Percentiles rank a stretch among this genome's conserved stretches.
phyloP scores from a whole-genome alignment of 2,113 vertebrate species.

The Phrynosoma platyrhinos region DNA sequence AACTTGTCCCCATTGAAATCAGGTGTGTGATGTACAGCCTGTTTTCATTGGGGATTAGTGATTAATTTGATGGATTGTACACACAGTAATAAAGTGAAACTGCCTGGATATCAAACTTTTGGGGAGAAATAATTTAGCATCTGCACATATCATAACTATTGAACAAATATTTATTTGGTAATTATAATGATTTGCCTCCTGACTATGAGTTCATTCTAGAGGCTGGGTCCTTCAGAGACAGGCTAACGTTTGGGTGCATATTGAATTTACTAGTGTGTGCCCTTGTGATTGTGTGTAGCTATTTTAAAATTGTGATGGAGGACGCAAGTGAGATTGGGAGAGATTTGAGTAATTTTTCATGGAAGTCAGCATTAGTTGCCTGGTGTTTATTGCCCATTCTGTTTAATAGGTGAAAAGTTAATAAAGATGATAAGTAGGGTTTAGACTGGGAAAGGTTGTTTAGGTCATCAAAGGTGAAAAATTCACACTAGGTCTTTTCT shows the following conservation, averaged over 20 bases:
- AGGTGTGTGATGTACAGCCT: not conserved
- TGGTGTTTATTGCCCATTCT: not conserved
- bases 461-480: constrained; percentile 16
- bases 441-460: not conserved
- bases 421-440: not conserved
- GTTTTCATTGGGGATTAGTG: not conserved
- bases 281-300: not conserved
- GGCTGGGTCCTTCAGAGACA: constrained; percentile 41
- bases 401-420: not conserved
- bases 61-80: not conserved
- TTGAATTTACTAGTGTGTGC: constrained; percentile 18
- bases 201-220: not conserved
- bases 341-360: not conserved
- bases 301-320: not conserved
- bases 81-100: constrained; percentile 32
- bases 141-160: not conserved
- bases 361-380: not conserved
- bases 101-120: constrained; percentile 50
- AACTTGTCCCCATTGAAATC: not conserved
- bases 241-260: constrained; percentile 44
- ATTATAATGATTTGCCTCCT: constrained; percentile 1
- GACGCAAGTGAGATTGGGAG: not conserved
- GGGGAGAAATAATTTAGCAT: not conserved
- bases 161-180: constrained; percentile 12
- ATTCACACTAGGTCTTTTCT: too few species aligned